These are phyloP conservation scores for Plusia festucae DNA, from an alignment of 2,888 invertebrate genomes.

Conservation along the genomic window DNA sequence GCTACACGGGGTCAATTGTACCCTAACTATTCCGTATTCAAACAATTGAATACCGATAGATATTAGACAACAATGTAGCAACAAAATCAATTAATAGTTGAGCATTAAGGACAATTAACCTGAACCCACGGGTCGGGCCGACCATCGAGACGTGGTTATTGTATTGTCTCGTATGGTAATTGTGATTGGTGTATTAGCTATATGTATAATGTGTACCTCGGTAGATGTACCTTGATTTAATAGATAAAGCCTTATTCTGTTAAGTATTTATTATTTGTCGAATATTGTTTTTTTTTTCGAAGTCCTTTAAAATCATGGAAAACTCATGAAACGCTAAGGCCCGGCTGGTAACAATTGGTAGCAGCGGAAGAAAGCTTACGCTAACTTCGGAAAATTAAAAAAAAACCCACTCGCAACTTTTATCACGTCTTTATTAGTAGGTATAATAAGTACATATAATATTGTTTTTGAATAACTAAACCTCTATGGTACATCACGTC, in stretches of 20 bases:
- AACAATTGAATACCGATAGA: slow-evolving; percentile 57
- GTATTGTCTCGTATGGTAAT: slow-evolving; percentile 60
- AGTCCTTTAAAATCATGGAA: neutral
- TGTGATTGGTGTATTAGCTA: slow-evolving; percentile 52
- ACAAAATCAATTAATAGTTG: slow-evolving; percentile 84
- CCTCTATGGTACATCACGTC: too few species aligned
- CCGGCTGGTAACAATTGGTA: too few species aligned
- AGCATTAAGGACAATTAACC: slow-evolving; percentile 68
- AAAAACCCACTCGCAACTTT: too few species aligned
- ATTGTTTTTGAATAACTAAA: too few species aligned
- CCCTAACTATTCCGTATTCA: slow-evolving; percentile 30
- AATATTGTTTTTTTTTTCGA: too few species aligned
- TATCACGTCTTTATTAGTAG: too few species aligned
- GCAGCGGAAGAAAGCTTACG: too few species aligned
- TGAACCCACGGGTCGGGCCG: slow-evolving; percentile 54
- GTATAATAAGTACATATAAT: too few species aligned
- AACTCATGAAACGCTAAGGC: too few species aligned
- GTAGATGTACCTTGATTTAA: slow-evolving; percentile 19
- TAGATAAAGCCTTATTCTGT: slow-evolving; percentile 26
- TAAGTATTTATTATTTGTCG: neutral
- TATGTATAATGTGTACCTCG: slow-evolving; percentile 31
- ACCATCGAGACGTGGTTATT: slow-evolving; percentile 55
- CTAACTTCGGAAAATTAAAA: too few species aligned
- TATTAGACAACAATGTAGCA: slow-evolving; percentile 53
- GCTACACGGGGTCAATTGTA: slow-evolving; percentile 28